phyloP scores from a whole-genome alignment of 2,113 vertebrate species.

The Toxostoma redivivum region DNA sequence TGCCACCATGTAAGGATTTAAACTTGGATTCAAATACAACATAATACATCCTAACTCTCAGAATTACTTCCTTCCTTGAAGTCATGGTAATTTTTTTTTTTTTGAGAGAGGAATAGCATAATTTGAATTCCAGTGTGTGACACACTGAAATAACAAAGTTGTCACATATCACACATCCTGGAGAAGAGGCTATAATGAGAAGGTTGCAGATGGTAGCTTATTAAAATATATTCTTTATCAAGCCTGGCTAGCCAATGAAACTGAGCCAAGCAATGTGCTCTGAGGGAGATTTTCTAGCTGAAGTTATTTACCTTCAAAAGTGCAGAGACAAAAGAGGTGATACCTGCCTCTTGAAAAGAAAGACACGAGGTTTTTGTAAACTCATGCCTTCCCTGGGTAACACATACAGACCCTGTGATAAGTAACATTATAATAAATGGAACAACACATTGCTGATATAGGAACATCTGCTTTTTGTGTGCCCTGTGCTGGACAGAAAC shows the following conservation, averaged over 20 bases:
- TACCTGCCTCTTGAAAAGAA: background rate
- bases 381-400: background rate
- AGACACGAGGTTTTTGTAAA: background rate
- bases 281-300: background rate
- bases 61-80: background rate
- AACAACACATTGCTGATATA: background rate
- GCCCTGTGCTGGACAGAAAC: background rate
- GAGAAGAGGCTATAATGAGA: background rate
- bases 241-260: background rate
- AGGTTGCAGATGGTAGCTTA: background rate
- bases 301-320: background rate
- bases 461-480: background rate
- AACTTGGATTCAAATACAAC: background rate
- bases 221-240: conserved; percentile 8
- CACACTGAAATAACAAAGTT: background rate
- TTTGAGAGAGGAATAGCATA: background rate
- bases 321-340: background rate
- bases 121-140: background rate
- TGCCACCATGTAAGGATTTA: background rate
- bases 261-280: background rate
- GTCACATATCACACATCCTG: background rate
- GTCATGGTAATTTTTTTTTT: background rate
- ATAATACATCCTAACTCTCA: background rate
- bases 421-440: background rate
- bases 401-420: background rate